These are phyloP conservation scores for Trematomus bernacchii DNA, from an alignment of 2,797 vertebrate species.

Conservation along the genomic window DNA sequence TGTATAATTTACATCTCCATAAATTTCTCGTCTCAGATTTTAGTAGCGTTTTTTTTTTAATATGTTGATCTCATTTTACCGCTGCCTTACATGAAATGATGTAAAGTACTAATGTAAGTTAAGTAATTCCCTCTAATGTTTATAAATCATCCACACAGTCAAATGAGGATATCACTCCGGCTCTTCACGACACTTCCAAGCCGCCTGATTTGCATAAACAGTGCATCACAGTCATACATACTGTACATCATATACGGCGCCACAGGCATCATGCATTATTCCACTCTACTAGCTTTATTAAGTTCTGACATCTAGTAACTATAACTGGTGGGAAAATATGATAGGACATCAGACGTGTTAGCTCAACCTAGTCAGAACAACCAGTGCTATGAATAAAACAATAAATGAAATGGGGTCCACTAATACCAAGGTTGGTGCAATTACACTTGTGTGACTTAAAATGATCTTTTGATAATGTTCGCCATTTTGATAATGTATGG, in stretches of 20 bases:
- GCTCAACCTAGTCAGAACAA: not conserved
- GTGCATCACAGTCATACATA: conserved; percentile 7
- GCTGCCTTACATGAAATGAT: not conserved
- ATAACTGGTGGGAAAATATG: not conserved
- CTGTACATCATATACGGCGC: conserved; percentile 15
- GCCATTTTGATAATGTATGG: not conserved
- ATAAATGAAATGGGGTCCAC: not conserved
- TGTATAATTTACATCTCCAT: conserved; percentile 8
- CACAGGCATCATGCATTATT: conserved; percentile 20
- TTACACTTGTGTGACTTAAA: too few species aligned
- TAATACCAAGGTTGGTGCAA: too few species aligned
- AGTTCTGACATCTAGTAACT: not conserved
- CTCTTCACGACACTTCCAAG: conserved; percentile 8
- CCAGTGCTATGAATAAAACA: not conserved
- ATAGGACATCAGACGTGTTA: not conserved
- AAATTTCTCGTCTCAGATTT: conserved; percentile 7
- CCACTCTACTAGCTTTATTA: not conserved
- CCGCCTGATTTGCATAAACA: conserved; percentile 33
- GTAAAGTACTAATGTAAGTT: not conserved
- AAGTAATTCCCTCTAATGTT: conserved; percentile 6
- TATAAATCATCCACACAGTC: conserved; percentile 13
- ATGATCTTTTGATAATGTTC: not conserved
- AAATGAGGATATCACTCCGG: conserved; percentile 4
- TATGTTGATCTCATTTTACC: not conserved
- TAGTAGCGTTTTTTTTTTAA: not conserved